A percentile compares a stretch with the other conserved stretches of the same genome.
phyloP scores from a whole-genome alignment of 2,113 vertebrate species.

The Diglossa brunneiventris region DNA sequence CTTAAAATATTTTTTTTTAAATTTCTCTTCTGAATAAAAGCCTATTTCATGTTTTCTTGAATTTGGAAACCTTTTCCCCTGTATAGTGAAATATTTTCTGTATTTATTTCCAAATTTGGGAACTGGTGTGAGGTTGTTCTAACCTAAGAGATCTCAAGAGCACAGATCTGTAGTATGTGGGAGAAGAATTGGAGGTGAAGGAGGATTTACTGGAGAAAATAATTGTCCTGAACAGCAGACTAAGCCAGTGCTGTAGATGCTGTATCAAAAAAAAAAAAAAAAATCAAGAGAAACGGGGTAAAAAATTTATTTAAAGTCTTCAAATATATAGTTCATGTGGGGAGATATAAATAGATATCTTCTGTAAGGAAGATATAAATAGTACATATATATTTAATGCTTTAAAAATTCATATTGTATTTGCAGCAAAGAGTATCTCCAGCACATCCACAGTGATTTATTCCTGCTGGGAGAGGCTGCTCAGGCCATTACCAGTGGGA shows the following conservation, averaged over 20 bases:
- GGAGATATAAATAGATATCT: background rate
- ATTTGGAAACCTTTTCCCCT: background rate
- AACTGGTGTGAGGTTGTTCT: background rate
- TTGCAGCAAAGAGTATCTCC: background rate
- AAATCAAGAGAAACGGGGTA: background rate
- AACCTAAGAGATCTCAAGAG: background rate
- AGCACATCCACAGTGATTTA: background rate
- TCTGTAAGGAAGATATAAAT: slow-evolving; percentile 47
- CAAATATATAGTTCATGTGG: slow-evolving; percentile 14
- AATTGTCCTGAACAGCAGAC: background rate
- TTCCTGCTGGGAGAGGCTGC: background rate
- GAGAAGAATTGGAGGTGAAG: background rate
- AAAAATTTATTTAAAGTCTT: background rate
- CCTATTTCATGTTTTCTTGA: background rate
- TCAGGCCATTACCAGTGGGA: slow-evolving; percentile 43
- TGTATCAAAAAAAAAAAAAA: background rate
- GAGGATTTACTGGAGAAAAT: background rate
- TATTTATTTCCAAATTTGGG: background rate
- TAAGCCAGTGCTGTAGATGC: background rate
- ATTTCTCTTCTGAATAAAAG: background rate
- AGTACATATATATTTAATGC: slow-evolving; percentile 8
- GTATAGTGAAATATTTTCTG: background rate
- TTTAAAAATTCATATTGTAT: background rate
- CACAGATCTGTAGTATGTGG: background rate
- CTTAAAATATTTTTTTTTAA: background rate